Evolutionary conservation across 2,888 invertebrate species (phyloP), one percentile per base, ranked within the genome.

Genomic region (Agrochola lychnidis): DNA sequence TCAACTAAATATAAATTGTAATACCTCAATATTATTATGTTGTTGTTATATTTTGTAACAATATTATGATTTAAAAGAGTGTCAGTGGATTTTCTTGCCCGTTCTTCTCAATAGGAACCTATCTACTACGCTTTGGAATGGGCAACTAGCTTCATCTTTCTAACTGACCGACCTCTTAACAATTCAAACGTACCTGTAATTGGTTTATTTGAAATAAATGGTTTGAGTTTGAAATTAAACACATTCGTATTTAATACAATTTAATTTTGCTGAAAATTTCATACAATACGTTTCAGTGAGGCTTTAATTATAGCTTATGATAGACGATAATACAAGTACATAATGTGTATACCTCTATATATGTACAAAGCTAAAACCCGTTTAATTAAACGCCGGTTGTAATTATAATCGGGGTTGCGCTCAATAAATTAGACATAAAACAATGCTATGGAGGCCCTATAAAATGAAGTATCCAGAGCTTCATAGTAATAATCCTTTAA

Each of bases 331-430:
- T 62, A 75, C 36, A 68, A 76, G 48, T 71, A 67, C 25, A 66
- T 73, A 59, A 72, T 22, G 19, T 61, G 45, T 53, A 30, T 62
- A 61, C 22, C 1, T 78, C n/a, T 42, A 77, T 69, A 79, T 77
- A 74, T 63, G 56, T 30, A 74, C 25, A 42, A 76, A 79, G 72
- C 68, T 77, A 61, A 36, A 78, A 66, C 63, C 59, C 42, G 63
- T 82, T 84, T 88, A 88, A 88, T 88, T 87, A 88, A 89, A 85
- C 79, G 73, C 73, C 61, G 72, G 75, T 75, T 85, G 84, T 86
- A 88, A 89, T 87, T 84, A 83, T 79, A 82, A 82, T 59, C 42
- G 25, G 76, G 80, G 79, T 70, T 71, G 70, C 62, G 78, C 77
- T 81, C 74, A 83, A 81, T 87, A 83, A 87, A 87, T 88, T 81